Evolutionary conservation across 1,140 invertebrate species (phyloP).

Genomic region (Leptonema lineaticorne): DNA sequence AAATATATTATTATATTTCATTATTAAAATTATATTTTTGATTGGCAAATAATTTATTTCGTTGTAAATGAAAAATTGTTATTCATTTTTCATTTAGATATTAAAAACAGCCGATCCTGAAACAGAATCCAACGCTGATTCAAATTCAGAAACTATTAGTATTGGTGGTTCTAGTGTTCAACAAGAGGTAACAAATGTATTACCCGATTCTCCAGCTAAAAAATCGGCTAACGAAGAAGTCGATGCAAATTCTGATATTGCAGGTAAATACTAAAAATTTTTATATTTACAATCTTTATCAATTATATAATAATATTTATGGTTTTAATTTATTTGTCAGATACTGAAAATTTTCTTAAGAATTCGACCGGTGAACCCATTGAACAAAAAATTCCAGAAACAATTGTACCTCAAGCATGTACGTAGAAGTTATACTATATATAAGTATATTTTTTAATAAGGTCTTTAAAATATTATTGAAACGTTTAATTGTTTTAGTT

Average conservation of each 20-base stretch:
- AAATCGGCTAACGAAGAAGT: not conserved
- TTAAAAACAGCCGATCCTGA: conserved; percentile 5
- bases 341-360: not conserved
- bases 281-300: not conserved
- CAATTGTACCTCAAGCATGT: not conserved
- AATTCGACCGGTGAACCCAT: not conserved
- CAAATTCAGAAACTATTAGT: conserved; percentile 12
- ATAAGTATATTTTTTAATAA: not conserved
- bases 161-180: not conserved
- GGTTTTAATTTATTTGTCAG: not conserved
- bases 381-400: not conserved
- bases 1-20: too few relatives aligned
- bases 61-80: too few relatives aligned
- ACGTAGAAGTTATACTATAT: not conserved
- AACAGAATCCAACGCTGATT: conserved; percentile 1
- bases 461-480: not conserved
- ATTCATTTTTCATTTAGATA: too few relatives aligned
- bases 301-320: not conserved
- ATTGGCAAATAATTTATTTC: too few relatives aligned
- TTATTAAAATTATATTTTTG: too few relatives aligned
- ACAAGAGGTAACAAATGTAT: not conserved
- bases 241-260: not conserved
- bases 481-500: not conserved
- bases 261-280: not conserved
- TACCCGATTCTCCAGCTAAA: not conserved